Percentiles rank a stretch among this genome's conserved stretches.
phyloP scores from a whole-genome alignment of 2,113 vertebrate species.

The Syngnathus floridae region DNA sequence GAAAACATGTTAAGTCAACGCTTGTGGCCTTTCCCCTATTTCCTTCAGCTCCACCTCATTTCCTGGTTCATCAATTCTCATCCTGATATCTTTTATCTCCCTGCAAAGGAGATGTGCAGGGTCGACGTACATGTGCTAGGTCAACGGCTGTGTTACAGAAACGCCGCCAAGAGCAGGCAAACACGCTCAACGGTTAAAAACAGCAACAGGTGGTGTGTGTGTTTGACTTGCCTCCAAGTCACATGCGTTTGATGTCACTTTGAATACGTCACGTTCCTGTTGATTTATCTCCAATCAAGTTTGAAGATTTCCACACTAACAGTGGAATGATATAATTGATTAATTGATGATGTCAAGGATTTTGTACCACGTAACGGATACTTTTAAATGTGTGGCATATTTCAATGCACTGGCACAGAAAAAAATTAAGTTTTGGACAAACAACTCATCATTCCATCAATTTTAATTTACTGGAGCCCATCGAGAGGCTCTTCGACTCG shows the following conservation, averaged over 20 bases:
- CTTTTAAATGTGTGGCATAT: no score
- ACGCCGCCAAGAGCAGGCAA: conserved; percentile 2
- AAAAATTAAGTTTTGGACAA: no score
- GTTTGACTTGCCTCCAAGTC: conserved; percentile 11
- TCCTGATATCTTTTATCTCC: not conserved
- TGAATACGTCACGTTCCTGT: not conserved
- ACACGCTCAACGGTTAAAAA: conserved; percentile 20
- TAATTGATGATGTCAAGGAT: not conserved
- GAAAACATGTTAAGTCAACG: conserved; percentile 51
- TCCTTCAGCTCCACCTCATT: conserved; percentile 16
- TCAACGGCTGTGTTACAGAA: conserved; percentile 16
- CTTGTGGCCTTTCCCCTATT: conserved; percentile 13
- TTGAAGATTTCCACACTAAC: not conserved
- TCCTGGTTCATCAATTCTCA: not conserved
- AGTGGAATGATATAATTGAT: no score
- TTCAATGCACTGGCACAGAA: no score
- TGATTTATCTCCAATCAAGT: not conserved
- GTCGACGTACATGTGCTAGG: not conserved
- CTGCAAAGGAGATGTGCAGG: not conserved
- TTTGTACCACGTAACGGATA: not conserved
- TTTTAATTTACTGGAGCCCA: no score
- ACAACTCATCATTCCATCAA: no score
- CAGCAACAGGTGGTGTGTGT: conserved; percentile 36
- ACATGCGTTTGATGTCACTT: not conserved
- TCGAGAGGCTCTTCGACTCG: no score